Evolutionary conservation across 2,888 invertebrate species (phyloP).

Genomic region (Cryptocephalus primarius): DNA sequence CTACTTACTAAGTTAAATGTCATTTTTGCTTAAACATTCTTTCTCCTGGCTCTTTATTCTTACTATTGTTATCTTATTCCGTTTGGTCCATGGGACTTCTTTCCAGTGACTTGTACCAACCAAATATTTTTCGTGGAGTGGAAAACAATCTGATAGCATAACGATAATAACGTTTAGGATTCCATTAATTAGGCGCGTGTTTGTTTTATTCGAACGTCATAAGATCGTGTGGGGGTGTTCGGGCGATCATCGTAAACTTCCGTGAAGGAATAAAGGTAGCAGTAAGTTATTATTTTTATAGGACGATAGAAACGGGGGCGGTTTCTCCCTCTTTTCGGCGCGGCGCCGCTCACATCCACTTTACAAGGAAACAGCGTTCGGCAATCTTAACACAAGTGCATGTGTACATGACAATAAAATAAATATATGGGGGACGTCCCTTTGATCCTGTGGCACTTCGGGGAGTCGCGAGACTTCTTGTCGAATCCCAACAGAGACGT

Average conservation of each 20-base stretch:
- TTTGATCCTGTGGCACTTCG: constrained; percentile 32
- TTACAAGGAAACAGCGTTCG: constrained; percentile 22
- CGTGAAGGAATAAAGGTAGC: constrained; percentile 10
- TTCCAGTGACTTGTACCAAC: too few species aligned
- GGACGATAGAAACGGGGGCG: constrained; percentile 7
- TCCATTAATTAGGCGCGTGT: too few species aligned
- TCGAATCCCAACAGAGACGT: constrained; percentile 20
- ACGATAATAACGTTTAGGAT: too few species aligned
- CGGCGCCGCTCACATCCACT: constrained; percentile 12
- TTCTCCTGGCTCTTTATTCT: too few species aligned
- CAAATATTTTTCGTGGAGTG: too few species aligned
- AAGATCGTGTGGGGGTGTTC: too few species aligned
- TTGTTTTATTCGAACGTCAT: not conserved
- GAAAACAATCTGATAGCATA: too few species aligned
- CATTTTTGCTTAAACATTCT: too few species aligned
- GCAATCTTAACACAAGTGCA: constrained; percentile 36
- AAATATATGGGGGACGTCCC: constrained; percentile 33
- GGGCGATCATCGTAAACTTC: too few species aligned
- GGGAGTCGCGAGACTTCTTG: constrained; percentile 24
- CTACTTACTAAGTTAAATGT: too few species aligned
- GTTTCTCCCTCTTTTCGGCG: constrained; percentile 6
- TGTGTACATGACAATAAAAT: constrained; percentile 37
- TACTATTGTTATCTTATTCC: too few species aligned
- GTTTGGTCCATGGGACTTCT: too few species aligned
- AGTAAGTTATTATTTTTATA: constrained; percentile 26